Evolutionary conservation across 2,888 invertebrate genomes (phyloP).

Genomic region (Lottia gigantea): DNA sequence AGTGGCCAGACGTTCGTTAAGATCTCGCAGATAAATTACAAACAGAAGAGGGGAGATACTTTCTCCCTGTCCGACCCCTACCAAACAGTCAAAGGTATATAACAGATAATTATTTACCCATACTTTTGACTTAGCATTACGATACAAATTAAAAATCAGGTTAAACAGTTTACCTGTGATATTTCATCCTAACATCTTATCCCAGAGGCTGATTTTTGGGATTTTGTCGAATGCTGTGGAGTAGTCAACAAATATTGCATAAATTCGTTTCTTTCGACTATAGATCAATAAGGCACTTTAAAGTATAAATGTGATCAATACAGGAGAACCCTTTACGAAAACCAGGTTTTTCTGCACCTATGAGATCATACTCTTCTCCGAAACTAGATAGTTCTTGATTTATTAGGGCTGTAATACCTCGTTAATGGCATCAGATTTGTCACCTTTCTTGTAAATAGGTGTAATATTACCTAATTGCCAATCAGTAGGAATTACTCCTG

Average conservation of each 20-base stretch:
- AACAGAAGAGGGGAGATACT: not conserved
- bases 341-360: not conserved
- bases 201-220: conserved; percentile 14
- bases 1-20: not conserved
- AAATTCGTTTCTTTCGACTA: conserved; percentile 5
- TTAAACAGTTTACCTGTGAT: conserved; percentile 12
- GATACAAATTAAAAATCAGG: not conserved
- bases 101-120: not conserved
- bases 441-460: conserved; percentile 18
- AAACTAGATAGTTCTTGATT: conserved; percentile 7
- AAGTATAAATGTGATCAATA: conserved; percentile 14
- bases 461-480: conserved; percentile 14
- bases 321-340: conserved; percentile 7
- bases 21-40: not conserved
- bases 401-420: conserved; percentile 13
- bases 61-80: conserved; percentile 5
- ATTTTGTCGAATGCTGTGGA: conserved; percentile 13
- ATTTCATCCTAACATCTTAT: conserved; percentile 5
- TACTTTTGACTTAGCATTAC: not conserved
- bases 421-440: conserved; percentile 8
- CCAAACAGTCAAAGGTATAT: not conserved
- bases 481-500: conserved; percentile 11
- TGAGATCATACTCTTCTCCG: not conserved
- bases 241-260: conserved; percentile 12
- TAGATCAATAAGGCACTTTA: conserved; percentile 11